Evolutionary conservation across 2,888 invertebrate genomes (phyloP), one percentile per base, ranked within the genome.

Genomic region (Archaeoteleia sp.): DNA sequence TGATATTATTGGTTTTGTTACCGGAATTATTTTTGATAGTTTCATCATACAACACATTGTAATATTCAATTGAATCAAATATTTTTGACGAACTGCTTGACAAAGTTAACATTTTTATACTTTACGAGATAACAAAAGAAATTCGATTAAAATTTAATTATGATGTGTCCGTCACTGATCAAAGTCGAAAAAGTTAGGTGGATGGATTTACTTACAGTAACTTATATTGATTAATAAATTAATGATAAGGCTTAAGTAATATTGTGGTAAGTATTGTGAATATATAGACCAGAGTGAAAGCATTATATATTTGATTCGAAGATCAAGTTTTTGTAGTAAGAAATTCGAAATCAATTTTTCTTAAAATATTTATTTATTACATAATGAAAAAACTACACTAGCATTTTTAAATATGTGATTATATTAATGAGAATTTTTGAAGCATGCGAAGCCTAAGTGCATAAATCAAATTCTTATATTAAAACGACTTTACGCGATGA

Each of bases 161-260:
- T 10, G 20, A 39, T 20, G 20, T 17, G 13, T n/a, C 20, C 10
- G 6, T 9, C n/a, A 20, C n/a, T 20, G n/a, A 39, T 20, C 20
- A 10, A 9, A 3, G 17, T 20, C 20, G 20, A 8, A 39, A 17
- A 5, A 2, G 6, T 7, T 37, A 6, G 6, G 8, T 15, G 2
- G 1, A 20, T 20, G 27, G 10, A 20, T 27, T 10, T 7, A 20
- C 7, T 27, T 6, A 30, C 10, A 30, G 10, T 30, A 30, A 10
- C 30, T 30, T 30, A 39, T 20, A n/a, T n/a, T n/a, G n/a, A n/a
- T n/a, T 20, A 37, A 45, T 45, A 45, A 45, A 13, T 45, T 35
- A 43, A 60, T 25, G 8, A 9, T 29, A 51, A 45, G 23, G 27
- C 13, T 40, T 60, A 43, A 29, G 5, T 20, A 5, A 20, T 20